These are phyloP conservation scores for Montipora sp. DNA, from an alignment of 64 coral and sea anemone species.

Conservation along the genomic window DNA sequence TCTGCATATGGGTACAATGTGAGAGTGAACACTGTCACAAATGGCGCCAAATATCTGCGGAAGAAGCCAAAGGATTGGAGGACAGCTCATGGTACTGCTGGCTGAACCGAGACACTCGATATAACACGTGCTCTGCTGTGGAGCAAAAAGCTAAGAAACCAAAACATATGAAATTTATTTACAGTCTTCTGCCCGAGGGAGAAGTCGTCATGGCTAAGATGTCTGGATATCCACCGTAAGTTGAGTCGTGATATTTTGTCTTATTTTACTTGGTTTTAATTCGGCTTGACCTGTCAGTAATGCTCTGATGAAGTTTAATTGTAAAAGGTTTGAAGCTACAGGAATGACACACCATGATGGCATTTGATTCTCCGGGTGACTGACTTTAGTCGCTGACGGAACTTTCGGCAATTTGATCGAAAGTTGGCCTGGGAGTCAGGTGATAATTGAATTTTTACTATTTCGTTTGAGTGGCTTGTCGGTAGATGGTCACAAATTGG, in stretches of 20 bases:
- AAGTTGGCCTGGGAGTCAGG: too few species aligned
- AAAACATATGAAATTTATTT: conserved; percentile 92
- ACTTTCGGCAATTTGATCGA: too few species aligned
- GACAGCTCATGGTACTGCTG: conserved; percentile 91
- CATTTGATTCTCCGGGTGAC: too few species aligned
- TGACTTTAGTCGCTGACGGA: too few species aligned
- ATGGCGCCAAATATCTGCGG: conserved; percentile 80
- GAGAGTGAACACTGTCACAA: conserved; percentile 84
- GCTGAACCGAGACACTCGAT: conserved; percentile 70
- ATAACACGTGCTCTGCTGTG: conserved; percentile 71
- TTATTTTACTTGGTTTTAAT: too few species aligned
- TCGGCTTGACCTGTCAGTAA: too few species aligned
- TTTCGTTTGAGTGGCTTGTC: too few species aligned
- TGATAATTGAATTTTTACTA: too few species aligned
- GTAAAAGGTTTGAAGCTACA: too few species aligned
- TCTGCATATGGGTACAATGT: conserved; percentile 82
- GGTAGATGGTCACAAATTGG: too few species aligned
- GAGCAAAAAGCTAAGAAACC: conserved; percentile 86
- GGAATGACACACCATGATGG: too few species aligned
- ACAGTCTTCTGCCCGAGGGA: conserved; percentile 78
- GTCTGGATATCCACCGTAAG: conserved; percentile 89
- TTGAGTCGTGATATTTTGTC: not conserved
- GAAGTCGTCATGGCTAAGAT: conserved; percentile 91
- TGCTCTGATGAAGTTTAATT: too few species aligned
- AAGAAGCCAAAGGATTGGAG: conserved; percentile 57